Evolutionary conservation across 2,113 vertebrate species (phyloP).

Genomic region (Mormyrus iriodes): DNA sequence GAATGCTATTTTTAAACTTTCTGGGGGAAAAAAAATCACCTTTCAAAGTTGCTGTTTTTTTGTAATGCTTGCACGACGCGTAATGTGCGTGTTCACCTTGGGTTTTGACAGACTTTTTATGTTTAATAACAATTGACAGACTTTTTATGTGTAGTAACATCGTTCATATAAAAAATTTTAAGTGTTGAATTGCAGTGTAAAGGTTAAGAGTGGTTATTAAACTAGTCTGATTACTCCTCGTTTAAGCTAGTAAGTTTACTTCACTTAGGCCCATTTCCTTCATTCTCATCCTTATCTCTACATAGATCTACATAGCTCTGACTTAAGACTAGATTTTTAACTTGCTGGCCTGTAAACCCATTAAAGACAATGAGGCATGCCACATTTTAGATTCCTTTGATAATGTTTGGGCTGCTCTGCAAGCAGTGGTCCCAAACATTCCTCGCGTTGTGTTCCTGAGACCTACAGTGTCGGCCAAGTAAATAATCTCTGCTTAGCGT

Average conservation of each 20-base stretch:
- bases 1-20: not conserved
- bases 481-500: not conserved
- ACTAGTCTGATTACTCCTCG: not conserved
- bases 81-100: not conserved
- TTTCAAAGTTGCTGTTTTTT: not conserved
- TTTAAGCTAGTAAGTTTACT: not conserved
- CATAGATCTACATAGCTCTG: not conserved
- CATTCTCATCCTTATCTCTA: not conserved
- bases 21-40: not conserved
- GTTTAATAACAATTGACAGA: too few species aligned
- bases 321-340: not conserved
- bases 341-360: not conserved
- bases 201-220: not conserved
- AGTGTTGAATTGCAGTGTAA: not conserved
- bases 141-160: not conserved
- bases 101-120: not conserved
- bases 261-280: not conserved
- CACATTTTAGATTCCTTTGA: constrained; percentile 14
- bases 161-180: not conserved
- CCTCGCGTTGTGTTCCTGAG: constrained; percentile 1
- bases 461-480: not conserved
- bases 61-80: not conserved
- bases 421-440: not conserved
- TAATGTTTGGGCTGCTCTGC: not conserved
- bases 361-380: not conserved